phyloP scores from a whole-genome alignment of 30 jellyfish, hydroid and myxozoan genomes.

The Cassiopea andromeda region DNA sequence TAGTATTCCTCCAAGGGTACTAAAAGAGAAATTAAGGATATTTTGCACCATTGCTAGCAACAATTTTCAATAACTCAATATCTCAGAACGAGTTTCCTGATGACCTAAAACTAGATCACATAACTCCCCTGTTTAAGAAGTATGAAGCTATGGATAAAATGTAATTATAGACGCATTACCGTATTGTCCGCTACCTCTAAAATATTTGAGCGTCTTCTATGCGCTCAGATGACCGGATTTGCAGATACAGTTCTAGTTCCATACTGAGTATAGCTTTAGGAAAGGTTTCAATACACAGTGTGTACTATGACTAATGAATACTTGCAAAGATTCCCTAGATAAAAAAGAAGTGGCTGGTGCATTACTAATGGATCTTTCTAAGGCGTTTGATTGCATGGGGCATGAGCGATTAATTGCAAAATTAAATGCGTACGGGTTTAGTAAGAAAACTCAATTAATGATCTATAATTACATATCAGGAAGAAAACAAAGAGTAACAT shows the following conservation, averaged over 20 bases:
- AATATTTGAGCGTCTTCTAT: background rate
- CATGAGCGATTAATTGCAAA: background rate
- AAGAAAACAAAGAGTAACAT: conserved; percentile 17
- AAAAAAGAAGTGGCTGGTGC: conserved; percentile 5
- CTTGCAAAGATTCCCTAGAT: conserved; percentile 9
- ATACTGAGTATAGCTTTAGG: background rate
- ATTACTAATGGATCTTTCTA: background rate
- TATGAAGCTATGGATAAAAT: background rate
- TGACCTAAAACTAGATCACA: background rate
- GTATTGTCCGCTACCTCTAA: background rate
- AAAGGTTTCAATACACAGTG: conserved; percentile 13
- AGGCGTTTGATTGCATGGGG: background rate
- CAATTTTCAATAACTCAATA: too few relatives aligned
- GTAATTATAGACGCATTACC: background rate
- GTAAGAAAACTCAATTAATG: background rate
- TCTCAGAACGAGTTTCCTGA: too few relatives aligned
- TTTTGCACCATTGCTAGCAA: too few relatives aligned
- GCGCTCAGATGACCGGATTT: background rate
- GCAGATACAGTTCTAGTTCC: background rate
- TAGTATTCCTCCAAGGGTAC: too few relatives aligned
- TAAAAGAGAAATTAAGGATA: too few relatives aligned
- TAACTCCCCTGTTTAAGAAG: background rate
- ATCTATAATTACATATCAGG: conserved; percentile 1
- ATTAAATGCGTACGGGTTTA: background rate
- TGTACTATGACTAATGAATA: conserved; percentile 1